These are phyloP conservation scores for Chionoecetes opilio DNA, from an alignment of 1,140 invertebrate species.

Conservation along the genomic window DNA sequence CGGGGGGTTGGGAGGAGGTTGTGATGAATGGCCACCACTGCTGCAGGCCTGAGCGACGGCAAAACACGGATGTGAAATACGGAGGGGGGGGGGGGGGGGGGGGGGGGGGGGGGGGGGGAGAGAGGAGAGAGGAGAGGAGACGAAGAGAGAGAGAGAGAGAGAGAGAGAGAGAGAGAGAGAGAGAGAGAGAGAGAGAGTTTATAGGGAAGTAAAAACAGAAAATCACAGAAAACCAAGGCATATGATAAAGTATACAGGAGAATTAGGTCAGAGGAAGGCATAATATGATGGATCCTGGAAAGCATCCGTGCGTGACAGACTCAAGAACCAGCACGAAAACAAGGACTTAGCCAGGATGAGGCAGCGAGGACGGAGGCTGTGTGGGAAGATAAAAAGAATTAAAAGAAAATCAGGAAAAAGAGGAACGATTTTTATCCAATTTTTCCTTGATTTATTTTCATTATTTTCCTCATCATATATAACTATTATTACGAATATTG, in stretches of 20 bases:
- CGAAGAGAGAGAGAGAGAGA: background rate
- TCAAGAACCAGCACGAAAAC: too few relatives aligned
- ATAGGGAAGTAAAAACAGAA: background rate
- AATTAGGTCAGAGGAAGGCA: too few relatives aligned
- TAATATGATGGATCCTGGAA: too few relatives aligned
- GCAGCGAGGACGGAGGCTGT: too few relatives aligned
- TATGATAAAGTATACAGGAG: too few relatives aligned
- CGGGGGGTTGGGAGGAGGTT: background rate
- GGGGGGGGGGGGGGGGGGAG: background rate
- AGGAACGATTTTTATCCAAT: background rate
- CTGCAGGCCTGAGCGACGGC: background rate
- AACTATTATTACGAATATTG: too few relatives aligned
- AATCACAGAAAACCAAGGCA: too few relatives aligned
- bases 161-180: background rate
- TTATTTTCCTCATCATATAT: too few relatives aligned
- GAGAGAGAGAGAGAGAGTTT: background rate
- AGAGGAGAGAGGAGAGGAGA: background rate
- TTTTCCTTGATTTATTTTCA: background rate
- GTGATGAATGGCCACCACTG: background rate
- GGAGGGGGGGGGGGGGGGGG: background rate
- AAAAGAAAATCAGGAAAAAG: too few relatives aligned
- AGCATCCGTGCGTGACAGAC: too few relatives aligned
- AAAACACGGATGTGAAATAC: background rate
- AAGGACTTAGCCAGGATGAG: too few relatives aligned
- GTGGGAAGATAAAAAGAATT: too few relatives aligned